Base-by-base conservation (phyloP, 2,113 vertebrate genomes). In the Pungitius pungitius region DNA sequence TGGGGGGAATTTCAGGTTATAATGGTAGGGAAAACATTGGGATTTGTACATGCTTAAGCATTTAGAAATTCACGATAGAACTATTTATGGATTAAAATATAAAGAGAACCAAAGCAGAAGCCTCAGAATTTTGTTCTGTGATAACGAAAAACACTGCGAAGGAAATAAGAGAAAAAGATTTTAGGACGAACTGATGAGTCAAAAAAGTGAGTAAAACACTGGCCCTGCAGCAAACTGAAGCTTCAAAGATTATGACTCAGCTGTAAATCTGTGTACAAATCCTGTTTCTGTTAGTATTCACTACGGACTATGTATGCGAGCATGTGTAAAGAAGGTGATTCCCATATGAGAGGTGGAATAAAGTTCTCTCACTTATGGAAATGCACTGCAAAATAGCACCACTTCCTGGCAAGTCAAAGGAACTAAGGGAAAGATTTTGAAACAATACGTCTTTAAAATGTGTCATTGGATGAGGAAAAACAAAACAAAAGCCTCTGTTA, bases 101-200 rank as follows among this genome's bases (percentile, higher is more conserved):
- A 65, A 60, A 84, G 57, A 72, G 45, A 74, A 49, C 37, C 61
- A 24, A 37, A 69, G 33, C 64, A 57, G 33, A 47, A 78, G 63
- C 43, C 43, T 70, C 78, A 73, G 79, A 58, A 77, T 87, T 61
- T 67, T 62, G 62, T 74, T 78, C 73, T 66, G 49, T 54, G 64
- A 72, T 85, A 87, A 85, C 85, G 75, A 83, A 85, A n/a, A 62
- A 83, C 54, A 77, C 75, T 81, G 78, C n/a, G 30, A 76, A 47
- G 75, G 74, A 72, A 76, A 85, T 55, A 30, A 30, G 30, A 30
- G 30, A 30, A 30, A 30, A 30, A 35, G 4, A 35, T 35, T 35
- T 35, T 6, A 35, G 7, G 33, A 35, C 33, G 4, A 7, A 35
- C 7, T 4, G 33, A 35, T 35, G 3, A 35, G 33, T 35, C 4